phyloP scores from a whole-genome alignment of 2,797 vertebrate species.

The Neosalanx taihuensis region DNA sequence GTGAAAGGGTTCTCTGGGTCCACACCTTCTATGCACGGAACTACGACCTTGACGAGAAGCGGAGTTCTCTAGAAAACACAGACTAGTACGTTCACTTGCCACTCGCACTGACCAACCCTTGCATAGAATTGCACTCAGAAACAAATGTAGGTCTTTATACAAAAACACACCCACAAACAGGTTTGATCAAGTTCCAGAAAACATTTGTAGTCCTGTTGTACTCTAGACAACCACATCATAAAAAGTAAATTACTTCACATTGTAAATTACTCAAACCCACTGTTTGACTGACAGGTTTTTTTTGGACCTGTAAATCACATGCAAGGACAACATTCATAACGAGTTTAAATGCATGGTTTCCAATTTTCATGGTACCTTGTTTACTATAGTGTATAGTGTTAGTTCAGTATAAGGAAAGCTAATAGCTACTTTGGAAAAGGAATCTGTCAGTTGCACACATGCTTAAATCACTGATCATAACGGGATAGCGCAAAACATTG shows the following conservation, averaged over 20 bases:
- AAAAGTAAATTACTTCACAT: neutral
- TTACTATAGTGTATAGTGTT: too few relatives aligned
- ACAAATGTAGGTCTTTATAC: neutral
- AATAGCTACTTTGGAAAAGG: too few relatives aligned
- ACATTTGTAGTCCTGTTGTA: too few relatives aligned
- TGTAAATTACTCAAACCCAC: neutral
- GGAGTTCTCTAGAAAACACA: slow-evolving; percentile 45
- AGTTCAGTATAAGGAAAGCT: too few relatives aligned
- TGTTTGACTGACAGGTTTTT: neutral
- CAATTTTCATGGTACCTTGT: too few relatives aligned
- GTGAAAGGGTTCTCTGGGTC: slow-evolving; percentile 65
- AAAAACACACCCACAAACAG: neutral
- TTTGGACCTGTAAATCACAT: too few relatives aligned
- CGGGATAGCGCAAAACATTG: too few relatives aligned
- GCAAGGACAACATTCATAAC: too few relatives aligned
- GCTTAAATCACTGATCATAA: too few relatives aligned
- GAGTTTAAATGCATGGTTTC: too few relatives aligned
- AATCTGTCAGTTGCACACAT: too few relatives aligned
- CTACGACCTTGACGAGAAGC: slow-evolving; percentile 61
- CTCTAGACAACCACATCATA: too few relatives aligned
- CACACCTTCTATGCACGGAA: slow-evolving; percentile 48
- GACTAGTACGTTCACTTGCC: neutral
- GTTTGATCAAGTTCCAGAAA: neutral
- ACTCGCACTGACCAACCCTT: neutral
- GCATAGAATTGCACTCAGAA: neutral